phyloP scores from a whole-genome alignment of 1,140 invertebrate species.

The Pseudomyrmex sp. region DNA sequence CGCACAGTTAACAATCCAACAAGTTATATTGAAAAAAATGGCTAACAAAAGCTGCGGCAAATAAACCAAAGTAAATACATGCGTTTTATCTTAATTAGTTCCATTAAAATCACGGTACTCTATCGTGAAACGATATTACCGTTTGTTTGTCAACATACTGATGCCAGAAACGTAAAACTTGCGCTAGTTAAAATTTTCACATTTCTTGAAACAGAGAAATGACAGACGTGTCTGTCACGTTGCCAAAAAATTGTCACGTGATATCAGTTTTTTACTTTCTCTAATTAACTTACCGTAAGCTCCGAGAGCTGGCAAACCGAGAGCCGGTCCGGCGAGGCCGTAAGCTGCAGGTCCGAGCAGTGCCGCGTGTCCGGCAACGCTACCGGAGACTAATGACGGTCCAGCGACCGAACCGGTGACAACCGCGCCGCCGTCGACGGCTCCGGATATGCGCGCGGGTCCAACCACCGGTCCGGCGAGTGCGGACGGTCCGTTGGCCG shows the following conservation, averaged over 20 bases:
- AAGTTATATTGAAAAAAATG: neutral
- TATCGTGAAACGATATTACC: neutral
- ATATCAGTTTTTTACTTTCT: neutral
- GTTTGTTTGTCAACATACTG: too few relatives aligned
- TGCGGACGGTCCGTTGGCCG: slow-evolving; percentile 74
- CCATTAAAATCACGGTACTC: neutral
- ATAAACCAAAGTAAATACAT: neutral
- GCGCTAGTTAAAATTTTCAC: too few relatives aligned
- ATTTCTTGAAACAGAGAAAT: too few relatives aligned
- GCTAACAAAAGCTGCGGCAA: neutral
- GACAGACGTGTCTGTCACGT: neutral
- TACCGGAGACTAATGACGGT: slow-evolving; percentile 81
- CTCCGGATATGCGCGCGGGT: slow-evolving; percentile 81
- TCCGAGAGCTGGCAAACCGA: slow-evolving; percentile 51
- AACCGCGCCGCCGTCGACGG: slow-evolving; percentile 81
- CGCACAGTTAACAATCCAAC: neutral
- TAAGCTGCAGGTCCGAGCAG: slow-evolving; percentile 66
- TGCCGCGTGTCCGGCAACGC: slow-evolving; percentile 76
- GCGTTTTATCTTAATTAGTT: neutral
- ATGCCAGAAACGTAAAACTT: too few relatives aligned
- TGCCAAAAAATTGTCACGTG: neutral
- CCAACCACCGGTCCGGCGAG: slow-evolving; percentile 80
- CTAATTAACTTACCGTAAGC: slow-evolving; percentile 53
- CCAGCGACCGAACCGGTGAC: slow-evolving; percentile 83
- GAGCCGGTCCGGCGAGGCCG: slow-evolving; percentile 34